Conservation (phyloP, 2,113 vertebrate genomes). For the Pristiophorus japonicus region DNA sequence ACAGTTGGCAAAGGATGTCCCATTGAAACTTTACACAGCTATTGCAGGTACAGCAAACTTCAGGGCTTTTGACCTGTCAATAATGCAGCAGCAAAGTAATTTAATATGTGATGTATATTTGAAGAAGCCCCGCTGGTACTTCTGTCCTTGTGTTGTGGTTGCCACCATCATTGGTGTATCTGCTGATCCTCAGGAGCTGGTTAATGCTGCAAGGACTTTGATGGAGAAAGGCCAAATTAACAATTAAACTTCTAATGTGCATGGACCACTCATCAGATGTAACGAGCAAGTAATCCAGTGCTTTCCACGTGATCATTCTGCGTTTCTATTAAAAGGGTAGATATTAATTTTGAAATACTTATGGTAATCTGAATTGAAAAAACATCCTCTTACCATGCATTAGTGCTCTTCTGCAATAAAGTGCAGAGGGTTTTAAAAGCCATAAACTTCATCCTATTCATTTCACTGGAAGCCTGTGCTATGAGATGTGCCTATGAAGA, state of each 20-base stretch:
- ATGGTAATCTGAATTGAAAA: constrained; percentile 28
- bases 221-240: constrained; percentile 74
- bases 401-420: background rate
- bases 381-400: constrained; percentile 2
- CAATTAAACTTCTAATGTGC: constrained; percentile 82
- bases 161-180: constrained; percentile 52
- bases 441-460: background rate
- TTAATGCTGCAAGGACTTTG: constrained; percentile 48
- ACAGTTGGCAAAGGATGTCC: constrained; percentile 53
- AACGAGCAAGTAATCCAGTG: constrained; percentile 12
- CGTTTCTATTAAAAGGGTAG: background rate
- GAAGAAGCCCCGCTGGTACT: constrained; percentile 47
- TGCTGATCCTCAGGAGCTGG: constrained; percentile 56
- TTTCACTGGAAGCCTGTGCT: background rate
- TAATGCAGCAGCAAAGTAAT: constrained; percentile 52
- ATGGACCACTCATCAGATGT: constrained; percentile 69
- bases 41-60: constrained; percentile 47
- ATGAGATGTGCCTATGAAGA: background rate
- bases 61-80: constrained; percentile 52
- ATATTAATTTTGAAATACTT: constrained; percentile 11
- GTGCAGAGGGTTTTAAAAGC: constrained; percentile 28
- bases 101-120: constrained; percentile 56
- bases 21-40: constrained; percentile 38
- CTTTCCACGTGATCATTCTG: background rate
- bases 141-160: constrained; percentile 49